A percentile compares a stretch with the other conserved stretches of the same genome.
Evolutionary conservation across 2,888 invertebrate species (phyloP).

Genomic region (Tortricodes alternella): DNA sequence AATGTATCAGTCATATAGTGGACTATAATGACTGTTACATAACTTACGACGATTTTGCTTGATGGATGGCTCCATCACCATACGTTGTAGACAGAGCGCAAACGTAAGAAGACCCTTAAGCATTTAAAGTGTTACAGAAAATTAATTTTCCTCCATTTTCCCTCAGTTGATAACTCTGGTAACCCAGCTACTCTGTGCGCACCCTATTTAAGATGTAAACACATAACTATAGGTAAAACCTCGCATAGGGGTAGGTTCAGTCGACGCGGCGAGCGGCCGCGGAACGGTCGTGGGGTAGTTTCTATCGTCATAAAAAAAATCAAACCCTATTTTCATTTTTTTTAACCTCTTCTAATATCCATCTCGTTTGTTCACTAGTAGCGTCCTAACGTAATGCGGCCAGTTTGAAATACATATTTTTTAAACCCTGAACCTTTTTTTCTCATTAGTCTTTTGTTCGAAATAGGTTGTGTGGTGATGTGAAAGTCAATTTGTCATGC

Average conservation of each 20-base stretch:
- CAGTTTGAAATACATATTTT: background rate
- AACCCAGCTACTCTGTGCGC: constrained; percentile 51
- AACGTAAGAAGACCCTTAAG: too few relatives aligned
- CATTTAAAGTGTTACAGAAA: too few relatives aligned
- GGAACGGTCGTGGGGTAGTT: constrained; percentile 52
- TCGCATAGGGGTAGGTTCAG: constrained; percentile 57
- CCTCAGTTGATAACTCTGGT: constrained; percentile 26
- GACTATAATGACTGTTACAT: too few relatives aligned
- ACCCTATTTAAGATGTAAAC: constrained; percentile 80
- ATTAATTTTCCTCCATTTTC: background rate
- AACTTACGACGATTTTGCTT: too few relatives aligned
- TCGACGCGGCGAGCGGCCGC: constrained; percentile 69
- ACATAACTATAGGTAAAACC: constrained; percentile 66
- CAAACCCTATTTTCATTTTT: constrained; percentile 34
- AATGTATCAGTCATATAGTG: too few relatives aligned
- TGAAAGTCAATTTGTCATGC: constrained; percentile 27
- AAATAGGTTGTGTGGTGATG: constrained; percentile 23
- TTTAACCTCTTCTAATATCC: background rate
- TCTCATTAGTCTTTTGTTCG: constrained; percentile 19
- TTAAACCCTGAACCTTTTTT: constrained; percentile 1
- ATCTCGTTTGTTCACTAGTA: background rate
- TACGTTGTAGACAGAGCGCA: too few relatives aligned
- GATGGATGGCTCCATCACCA: too few relatives aligned
- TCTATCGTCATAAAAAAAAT: constrained; percentile 40
- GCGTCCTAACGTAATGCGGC: background rate